These are phyloP conservation scores for Anthopleura sola DNA, from an alignment of 64 coral and sea anemone genomes.

Conservation along the genomic window DNA sequence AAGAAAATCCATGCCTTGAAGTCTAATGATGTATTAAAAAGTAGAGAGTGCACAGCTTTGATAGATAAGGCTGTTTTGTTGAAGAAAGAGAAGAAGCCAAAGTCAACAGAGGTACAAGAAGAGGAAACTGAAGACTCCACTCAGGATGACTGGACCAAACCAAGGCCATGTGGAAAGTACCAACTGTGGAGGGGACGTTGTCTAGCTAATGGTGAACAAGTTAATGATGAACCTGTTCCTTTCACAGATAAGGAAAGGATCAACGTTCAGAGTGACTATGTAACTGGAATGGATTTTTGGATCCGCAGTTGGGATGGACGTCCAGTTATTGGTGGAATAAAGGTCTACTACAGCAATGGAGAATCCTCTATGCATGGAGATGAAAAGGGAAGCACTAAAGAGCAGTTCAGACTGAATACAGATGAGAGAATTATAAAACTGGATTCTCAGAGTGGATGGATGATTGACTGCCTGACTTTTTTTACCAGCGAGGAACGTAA, in stretches of 20 bases:
- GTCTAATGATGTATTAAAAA: not conserved
- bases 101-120: not conserved
- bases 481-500: slow-evolving; percentile 70
- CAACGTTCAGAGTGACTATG: slow-evolving; percentile 23
- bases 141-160: slow-evolving; percentile 11
- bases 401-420: slow-evolving; percentile 62
- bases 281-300: slow-evolving; percentile 89
- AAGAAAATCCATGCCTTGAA: slow-evolving; percentile 49
- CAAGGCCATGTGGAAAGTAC: slow-evolving; percentile 58
- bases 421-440: slow-evolving; percentile 76
- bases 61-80: slow-evolving; percentile 40
- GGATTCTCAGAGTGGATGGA: slow-evolving; percentile 73
- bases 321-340: slow-evolving; percentile 75
- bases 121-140: not conserved
- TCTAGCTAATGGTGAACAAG: slow-evolving; percentile 42
- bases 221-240: slow-evolving; percentile 19
- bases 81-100: not conserved
- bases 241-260: slow-evolving; percentile 36
- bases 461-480: slow-evolving; percentile 80
- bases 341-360: slow-evolving; percentile 63
- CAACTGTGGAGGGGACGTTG: slow-evolving; percentile 23
- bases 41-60: not conserved
- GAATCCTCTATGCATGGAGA: slow-evolving; percentile 41
- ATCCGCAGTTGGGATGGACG: slow-evolving; percentile 82
- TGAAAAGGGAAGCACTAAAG: not conserved